phyloP scores from a whole-genome alignment of 2,888 invertebrate genomes.

The Dynastes tityus region DNA sequence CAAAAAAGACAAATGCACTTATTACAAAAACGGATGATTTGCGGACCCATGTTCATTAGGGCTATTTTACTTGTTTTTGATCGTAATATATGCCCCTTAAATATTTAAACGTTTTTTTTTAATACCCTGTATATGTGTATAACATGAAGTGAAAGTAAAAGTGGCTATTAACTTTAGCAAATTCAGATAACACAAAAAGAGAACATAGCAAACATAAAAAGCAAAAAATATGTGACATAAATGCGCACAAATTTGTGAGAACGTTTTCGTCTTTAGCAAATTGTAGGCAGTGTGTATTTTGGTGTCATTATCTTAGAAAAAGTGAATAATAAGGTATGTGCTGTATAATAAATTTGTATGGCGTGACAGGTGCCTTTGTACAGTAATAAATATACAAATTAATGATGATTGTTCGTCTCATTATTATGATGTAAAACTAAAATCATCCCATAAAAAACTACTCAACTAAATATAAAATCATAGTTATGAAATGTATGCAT shows the following conservation, averaged over 20 bases:
- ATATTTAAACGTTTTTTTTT: too few species aligned
- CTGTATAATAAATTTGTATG: neutral
- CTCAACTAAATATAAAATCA: slow-evolving; percentile 23
- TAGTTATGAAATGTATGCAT: slow-evolving; percentile 40
- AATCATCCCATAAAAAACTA: slow-evolving; percentile 28
- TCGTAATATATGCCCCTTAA: too few species aligned
- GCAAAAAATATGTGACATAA: slow-evolving; percentile 49
- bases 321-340: slow-evolving; percentile 20
- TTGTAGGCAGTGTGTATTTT: slow-evolving; percentile 5
- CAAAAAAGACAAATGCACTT: too few species aligned
- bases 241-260: slow-evolving; percentile 5
- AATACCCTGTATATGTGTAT: too few species aligned
- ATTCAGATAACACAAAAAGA: slow-evolving; percentile 6
- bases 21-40: too few species aligned
- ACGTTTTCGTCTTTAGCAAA: neutral
- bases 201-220: slow-evolving; percentile 56
- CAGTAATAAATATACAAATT: slow-evolving; percentile 8
- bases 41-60: too few species aligned
- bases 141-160: neutral
- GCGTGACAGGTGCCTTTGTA: slow-evolving; percentile 20
- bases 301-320: slow-evolving; percentile 19
- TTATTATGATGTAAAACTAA: slow-evolving; percentile 44
- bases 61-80: too few species aligned
- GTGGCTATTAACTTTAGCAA: slow-evolving; percentile 21
- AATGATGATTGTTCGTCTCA: neutral